Base-by-base conservation (phyloP, 2,797 vertebrate genomes). In the Pelobates cultripes region DNA sequence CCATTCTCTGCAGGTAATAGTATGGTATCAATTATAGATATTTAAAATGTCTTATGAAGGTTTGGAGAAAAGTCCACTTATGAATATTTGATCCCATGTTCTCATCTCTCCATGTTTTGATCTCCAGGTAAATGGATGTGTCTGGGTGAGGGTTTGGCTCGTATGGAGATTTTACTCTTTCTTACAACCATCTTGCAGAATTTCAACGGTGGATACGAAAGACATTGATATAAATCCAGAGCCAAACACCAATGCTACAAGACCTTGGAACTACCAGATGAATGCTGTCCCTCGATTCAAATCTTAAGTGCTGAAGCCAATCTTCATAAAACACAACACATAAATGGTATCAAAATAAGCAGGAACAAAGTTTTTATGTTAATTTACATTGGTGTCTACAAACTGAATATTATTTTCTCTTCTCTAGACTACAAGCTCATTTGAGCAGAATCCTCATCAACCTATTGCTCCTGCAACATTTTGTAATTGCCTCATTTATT, bases 141-240 rank as follows among this genome's bases (percentile, higher is more conserved):
- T 55, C n/a, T 89, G 47, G 93, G 93, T 4, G 90, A 93, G 85
- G 86, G 90, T 75, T 88, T 92, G 77, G 92, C 92, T 84, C 92
- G 81, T 73, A 93, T 91, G 90, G 92, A 94, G 81, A 86, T 94
- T 70, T 94, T 94, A 75, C 87, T 94, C 85, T 93, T 72, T 86
- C 92, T 66, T 40, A 68, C 78, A 1, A 60, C n/a, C 55, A 60
- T 69, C 43, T 13, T 79, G n/a, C 90, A 91, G 75, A 92, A 71
- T 80, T 93, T 94, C 81, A 3, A 81, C 89, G 15, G 80, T 93
- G 73, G 88, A 87, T 63, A 89, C 84, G 28, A 81, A 90, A 68
- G 89, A 93, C 41, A 84, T 93, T 73, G 90, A 92, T 66, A 89
- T 94, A 82, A 92, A 86, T 40, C 85, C 84, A n/a, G 86, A 88